Evolutionary conservation across 1,140 invertebrate species (phyloP), one percentile per base, ranked within the genome.

Genomic region (Pantala flavescens): DNA sequence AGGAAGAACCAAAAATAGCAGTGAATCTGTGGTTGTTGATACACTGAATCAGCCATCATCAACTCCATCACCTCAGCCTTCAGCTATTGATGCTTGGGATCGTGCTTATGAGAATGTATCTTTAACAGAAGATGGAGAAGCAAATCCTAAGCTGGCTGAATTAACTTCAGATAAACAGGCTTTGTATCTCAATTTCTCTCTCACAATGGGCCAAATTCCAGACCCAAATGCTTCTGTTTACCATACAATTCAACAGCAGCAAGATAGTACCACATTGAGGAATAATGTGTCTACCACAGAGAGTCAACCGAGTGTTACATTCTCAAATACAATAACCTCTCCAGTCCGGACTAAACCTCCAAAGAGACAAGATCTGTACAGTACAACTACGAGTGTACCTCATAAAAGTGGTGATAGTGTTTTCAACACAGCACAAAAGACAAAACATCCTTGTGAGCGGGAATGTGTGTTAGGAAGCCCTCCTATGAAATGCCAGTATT

Each of bases 401-500:
- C 49, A 16, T 21, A 5, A 3, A 14, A 3, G 12, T 21, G 5
- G 5, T 3, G 49, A 63, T 3, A 21, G 3, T 21, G 2, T 21
- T 12, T 19, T 21, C 12, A 12, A 63, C 12, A 5, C 12, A 0
- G 74, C 79, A 19, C 49, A 79, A 49, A 73, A 79, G 24, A 75
- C 76, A 24, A 23, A 75, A 16, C 80, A 86, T 77, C 83, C 84
- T 7, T 91, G 89, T 79, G 78, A 80, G 16, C 82, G 89, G 74
- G 77, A 77, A 36, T 91, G 90, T 79, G 76, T 78, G 70, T 80
- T 82, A 36, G 84, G 83, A 73, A 84, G 80, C 0, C 79, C 84
- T n/a, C 84, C 87, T 0, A 88, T 88, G 87, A 83, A 85, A 11
- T 93, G 92, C 77, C 81, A 85, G 72, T 94, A 92, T 80, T 82